These are phyloP conservation scores for Seira sanloemensis DNA, from an alignment of 2,888 invertebrate species.

Conservation along the genomic window DNA sequence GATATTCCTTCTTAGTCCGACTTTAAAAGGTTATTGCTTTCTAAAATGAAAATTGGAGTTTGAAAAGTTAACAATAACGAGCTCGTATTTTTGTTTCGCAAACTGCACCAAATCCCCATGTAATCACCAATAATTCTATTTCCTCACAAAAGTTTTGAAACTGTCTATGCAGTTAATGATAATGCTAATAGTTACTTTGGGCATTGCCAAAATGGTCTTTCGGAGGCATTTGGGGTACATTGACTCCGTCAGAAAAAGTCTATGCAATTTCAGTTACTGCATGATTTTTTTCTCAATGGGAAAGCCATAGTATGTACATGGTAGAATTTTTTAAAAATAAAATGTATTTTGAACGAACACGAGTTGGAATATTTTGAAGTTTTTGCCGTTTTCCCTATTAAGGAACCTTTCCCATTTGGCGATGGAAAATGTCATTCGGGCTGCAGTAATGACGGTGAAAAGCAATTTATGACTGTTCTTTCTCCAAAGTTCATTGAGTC, in stretches of 20 bases:
- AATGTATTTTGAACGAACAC: too few species aligned
- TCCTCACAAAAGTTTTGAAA: not conserved
- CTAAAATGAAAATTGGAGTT: too few species aligned
- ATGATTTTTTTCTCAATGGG: too few species aligned
- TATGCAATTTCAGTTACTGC: too few species aligned
- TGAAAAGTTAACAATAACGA: too few species aligned
- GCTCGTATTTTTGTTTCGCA: too few species aligned
- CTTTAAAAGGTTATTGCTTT: too few species aligned
- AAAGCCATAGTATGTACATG: too few species aligned
- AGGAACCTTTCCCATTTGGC: not conserved
- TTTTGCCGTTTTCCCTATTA: not conserved
- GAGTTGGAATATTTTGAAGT: not conserved
- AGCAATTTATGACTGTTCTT: not conserved
- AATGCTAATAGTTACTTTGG: not conserved
- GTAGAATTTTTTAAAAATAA: too few species aligned
- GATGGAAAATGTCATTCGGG: not conserved
- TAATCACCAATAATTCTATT: too few species aligned
- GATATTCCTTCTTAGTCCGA: too few species aligned
- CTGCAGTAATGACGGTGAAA: not conserved
- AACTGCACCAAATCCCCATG: too few species aligned
- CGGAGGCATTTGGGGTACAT: not conserved
- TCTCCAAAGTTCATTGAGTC: not conserved
- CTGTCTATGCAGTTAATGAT: not conserved
- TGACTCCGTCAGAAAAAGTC: not conserved
- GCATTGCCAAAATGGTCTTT: not conserved